Conservation (phyloP, 2,888 invertebrate species). For the Tetragonisca angustula region DNA sequence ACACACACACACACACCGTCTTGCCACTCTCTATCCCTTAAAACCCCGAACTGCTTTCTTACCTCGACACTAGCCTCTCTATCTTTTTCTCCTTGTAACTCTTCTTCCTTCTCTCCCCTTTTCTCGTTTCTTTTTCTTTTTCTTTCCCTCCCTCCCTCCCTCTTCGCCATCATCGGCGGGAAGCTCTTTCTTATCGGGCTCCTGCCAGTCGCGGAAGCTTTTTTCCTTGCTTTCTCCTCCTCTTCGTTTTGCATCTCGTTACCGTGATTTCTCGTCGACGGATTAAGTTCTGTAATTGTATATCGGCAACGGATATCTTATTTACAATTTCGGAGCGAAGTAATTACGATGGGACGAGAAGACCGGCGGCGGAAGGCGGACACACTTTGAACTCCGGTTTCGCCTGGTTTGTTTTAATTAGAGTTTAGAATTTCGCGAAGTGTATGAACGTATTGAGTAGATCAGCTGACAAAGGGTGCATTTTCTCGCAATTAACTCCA, state of each 20-base stretch:
- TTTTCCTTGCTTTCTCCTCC: neutral
- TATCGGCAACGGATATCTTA: neutral
- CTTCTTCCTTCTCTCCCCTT: slow-evolving; percentile 4
- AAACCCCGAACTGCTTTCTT: slow-evolving; percentile 72
- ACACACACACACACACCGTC: slow-evolving; percentile 61
- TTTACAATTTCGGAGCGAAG: neutral
- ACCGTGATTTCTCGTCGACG: neutral
- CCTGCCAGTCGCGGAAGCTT: neutral
- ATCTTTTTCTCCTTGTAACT: slow-evolving; percentile 3
- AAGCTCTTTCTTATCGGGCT: slow-evolving; percentile 8
- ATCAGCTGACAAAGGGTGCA: no score
- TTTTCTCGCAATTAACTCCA: no score
- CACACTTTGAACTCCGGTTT: neutral
- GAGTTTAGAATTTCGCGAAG: neutral
- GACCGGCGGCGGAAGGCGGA: no score
- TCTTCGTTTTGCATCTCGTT: neutral
- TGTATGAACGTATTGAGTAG: no score
- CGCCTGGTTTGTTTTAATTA: neutral
- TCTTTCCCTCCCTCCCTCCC: neutral
- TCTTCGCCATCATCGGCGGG: neutral
- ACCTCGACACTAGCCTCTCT: slow-evolving; percentile 30
- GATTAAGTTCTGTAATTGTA: neutral
- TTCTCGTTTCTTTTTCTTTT: slow-evolving; percentile 27
- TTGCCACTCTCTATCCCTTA: slow-evolving; percentile 75
- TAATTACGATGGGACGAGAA: neutral